phyloP scores from a whole-genome alignment of 2,888 invertebrate genomes.

The Chalcosyrphus nemorum region DNA sequence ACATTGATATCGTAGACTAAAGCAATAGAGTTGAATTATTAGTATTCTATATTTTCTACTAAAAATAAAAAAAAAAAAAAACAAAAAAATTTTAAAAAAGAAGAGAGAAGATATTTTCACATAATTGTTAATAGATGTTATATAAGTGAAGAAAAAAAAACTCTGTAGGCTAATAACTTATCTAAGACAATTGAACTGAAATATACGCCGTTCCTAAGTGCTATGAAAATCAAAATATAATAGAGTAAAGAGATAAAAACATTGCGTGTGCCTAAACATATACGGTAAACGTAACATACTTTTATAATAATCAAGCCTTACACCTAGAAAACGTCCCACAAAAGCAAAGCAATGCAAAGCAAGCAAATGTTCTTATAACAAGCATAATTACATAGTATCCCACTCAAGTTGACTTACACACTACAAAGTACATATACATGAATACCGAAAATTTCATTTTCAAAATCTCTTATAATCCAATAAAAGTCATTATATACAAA shows the following conservation, averaged over 20 bases:
- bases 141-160: conserved; percentile 10
- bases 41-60: conserved; percentile 45
- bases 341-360: too few relatives aligned
- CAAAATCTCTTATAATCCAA: neutral
- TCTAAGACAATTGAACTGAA: conserved; percentile 53
- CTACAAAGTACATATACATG: neutral
- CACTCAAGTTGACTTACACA: neutral
- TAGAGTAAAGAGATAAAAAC: conserved; percentile 26
- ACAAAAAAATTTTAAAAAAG: too few relatives aligned
- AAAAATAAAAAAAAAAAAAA: too few relatives aligned
- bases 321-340: conserved; percentile 30
- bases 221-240: conserved; percentile 50
- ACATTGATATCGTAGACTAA: conserved; percentile 18
- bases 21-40: conserved; percentile 40
- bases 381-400: too few relatives aligned
- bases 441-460: too few relatives aligned
- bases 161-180: conserved; percentile 22
- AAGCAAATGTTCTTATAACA: conserved; percentile 1
- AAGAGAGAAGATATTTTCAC: conserved; percentile 23
- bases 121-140: conserved; percentile 33
- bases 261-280: conserved; percentile 46
- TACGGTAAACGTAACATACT: conserved; percentile 42
- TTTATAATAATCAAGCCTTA: conserved; percentile 48
- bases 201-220: conserved; percentile 53
- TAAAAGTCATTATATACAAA: neutral